A percentile compares a stretch with the other conserved stretches of the same genome.
These are phyloP conservation scores for Tinea semifulvella DNA, from an alignment of 2,888 invertebrate species.

Conservation along the genomic window DNA sequence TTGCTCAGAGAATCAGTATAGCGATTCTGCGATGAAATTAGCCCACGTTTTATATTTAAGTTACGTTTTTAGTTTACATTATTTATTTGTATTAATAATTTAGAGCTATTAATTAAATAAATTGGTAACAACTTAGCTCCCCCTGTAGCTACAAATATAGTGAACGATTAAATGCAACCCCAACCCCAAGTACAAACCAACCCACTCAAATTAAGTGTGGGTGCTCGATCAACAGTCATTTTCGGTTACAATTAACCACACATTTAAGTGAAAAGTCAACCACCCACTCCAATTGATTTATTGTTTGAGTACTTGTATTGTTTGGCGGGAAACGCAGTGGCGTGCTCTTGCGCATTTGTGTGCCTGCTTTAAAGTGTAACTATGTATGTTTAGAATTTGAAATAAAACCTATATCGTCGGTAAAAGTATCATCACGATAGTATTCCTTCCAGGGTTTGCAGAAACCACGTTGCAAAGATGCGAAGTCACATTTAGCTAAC, in stretches of 20 bases:
- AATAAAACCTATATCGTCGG: no score
- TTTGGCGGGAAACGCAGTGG: slow-evolving; percentile 29
- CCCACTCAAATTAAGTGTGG: slow-evolving; percentile 66
- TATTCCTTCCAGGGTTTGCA: no score
- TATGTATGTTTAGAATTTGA: no score
- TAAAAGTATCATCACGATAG: no score
- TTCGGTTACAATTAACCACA: slow-evolving; percentile 68
- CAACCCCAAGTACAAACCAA: slow-evolving; percentile 38
- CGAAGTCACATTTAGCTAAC: no score
- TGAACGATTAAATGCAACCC: slow-evolving; percentile 30
- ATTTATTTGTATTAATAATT: no score
- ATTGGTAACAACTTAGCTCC: neutral
- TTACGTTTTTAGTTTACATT: no score
- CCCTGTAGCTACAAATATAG: neutral
- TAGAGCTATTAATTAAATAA: neutral
- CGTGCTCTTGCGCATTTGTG: neutral
- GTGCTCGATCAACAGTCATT: slow-evolving; percentile 64
- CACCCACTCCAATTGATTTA: slow-evolving; percentile 68
- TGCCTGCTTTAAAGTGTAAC: neutral
- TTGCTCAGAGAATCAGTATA: no score
- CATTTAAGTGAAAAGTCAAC: slow-evolving; percentile 68
- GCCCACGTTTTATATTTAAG: no score
- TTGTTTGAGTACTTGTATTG: slow-evolving; percentile 57
- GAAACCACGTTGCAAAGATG: no score
- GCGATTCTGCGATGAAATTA: no score